These are phyloP conservation scores for Sylvicola cinctus DNA, from an alignment of 2,888 invertebrate species.

Conservation along the genomic window DNA sequence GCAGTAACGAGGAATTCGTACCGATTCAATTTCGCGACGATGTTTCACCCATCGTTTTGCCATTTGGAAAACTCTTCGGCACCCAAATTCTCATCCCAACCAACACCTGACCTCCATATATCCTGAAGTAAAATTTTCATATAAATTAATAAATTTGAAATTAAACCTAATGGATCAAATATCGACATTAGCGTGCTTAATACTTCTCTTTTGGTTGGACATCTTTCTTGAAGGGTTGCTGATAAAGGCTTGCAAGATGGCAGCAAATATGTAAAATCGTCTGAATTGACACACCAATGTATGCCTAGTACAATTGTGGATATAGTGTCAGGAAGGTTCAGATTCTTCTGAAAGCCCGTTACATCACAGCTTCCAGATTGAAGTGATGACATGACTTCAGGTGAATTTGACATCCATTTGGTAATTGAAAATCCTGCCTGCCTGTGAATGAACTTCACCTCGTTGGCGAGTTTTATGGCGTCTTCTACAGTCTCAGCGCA, in stretches of 20 bases:
- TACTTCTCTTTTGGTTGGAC: conserved; percentile 1
- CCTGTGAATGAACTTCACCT: conserved; percentile 7
- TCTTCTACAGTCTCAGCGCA: conserved; percentile 10
- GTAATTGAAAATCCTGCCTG: conserved; percentile 8
- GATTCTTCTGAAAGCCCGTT: no score
- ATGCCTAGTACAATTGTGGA: conserved; percentile 4
- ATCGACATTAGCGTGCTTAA: no score
- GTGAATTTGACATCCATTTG: conserved; percentile 12
- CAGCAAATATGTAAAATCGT: not conserved
- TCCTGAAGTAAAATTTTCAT: not conserved
- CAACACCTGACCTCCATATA: conserved; percentile 1
- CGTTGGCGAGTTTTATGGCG: conserved; percentile 7
- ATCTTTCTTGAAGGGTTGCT: not conserved
- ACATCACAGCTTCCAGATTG: no score
- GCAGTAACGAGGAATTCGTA: no score
- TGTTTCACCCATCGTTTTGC: no score
- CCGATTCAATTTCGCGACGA: no score
- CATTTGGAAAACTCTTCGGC: no score
- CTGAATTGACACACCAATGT: not conserved
- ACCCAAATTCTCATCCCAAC: conserved; percentile 2
- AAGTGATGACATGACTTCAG: not conserved
- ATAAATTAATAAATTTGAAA: not conserved
- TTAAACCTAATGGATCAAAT: not conserved
- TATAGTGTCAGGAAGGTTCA: no score
- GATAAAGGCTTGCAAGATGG: not conserved